Evolutionary conservation across 1,140 invertebrate genomes (phyloP).

Genomic region (Nautilus pompilius): DNA sequence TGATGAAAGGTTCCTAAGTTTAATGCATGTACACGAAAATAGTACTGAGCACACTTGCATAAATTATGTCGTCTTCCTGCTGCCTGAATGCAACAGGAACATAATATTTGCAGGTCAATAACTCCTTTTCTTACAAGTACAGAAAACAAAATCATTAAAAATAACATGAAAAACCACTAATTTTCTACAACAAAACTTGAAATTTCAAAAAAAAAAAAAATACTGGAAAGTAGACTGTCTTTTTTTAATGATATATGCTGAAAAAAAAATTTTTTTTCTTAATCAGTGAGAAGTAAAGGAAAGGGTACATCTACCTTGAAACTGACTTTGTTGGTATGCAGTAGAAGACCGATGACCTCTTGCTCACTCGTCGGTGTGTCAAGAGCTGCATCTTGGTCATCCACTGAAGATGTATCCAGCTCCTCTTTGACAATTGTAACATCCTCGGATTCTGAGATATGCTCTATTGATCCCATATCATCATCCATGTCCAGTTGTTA

Average conservation of each 20-base stretch:
- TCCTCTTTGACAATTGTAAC: too few relatives aligned
- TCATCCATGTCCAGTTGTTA: slow-evolving; percentile 2
- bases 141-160: too few relatives aligned
- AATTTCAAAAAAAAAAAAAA: slow-evolving; percentile 2
- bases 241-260: not conserved
- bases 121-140: too few relatives aligned
- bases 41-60: too few relatives aligned
- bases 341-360: slow-evolving; percentile 24
- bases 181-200: not conserved
- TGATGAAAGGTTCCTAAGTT: too few relatives aligned
- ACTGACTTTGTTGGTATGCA: slow-evolving; percentile 24
- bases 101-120: too few relatives aligned
- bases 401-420: slow-evolving; percentile 4
- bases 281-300: slow-evolving; percentile 2
- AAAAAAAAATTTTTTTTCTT: not conserved
- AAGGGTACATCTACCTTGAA: not conserved
- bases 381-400: slow-evolving; percentile 7
- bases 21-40: too few relatives aligned
- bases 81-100: too few relatives aligned
- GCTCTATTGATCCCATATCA: too few relatives aligned
- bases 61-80: too few relatives aligned
- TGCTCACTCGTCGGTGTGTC: slow-evolving; percentile 13
- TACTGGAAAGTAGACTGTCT: not conserved
- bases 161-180: not conserved
- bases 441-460: too few relatives aligned